Evolutionary conservation across 2,113 vertebrate species (phyloP).

Genomic region (Amphilophus citrinellus): DNA sequence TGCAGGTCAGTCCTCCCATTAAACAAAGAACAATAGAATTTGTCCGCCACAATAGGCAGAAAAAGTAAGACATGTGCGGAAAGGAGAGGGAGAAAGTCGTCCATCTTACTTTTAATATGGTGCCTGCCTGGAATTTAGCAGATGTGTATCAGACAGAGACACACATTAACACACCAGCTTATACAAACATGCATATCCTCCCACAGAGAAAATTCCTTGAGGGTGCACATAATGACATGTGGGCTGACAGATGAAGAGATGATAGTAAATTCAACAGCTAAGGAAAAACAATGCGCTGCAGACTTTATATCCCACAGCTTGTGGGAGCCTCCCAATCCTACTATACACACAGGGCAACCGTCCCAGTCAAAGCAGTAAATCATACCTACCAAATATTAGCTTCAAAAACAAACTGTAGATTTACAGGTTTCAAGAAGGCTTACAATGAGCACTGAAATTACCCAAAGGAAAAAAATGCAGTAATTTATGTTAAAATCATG

Average conservation of each 20-base stretch:
- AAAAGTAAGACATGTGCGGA: constrained; percentile 32
- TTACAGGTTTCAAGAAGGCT: constrained; percentile 2
- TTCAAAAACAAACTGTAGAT: constrained; percentile 28
- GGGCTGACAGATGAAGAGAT: constrained; percentile 42
- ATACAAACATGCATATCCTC: constrained; percentile 39
- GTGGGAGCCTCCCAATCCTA: constrained; percentile 36
- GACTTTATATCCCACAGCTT: constrained; percentile 45
- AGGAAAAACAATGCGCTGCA: constrained; percentile 41
- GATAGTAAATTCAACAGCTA: constrained; percentile 50
- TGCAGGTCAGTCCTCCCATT: constrained; percentile 41
- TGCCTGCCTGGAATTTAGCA: constrained; percentile 49
- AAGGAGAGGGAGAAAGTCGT: constrained; percentile 44
- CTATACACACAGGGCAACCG: constrained; percentile 27
- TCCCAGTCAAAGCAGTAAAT: constrained; percentile 33
- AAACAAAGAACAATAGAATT: constrained; percentile 27
- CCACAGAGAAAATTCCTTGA: constrained; percentile 48
- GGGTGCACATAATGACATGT: constrained; percentile 47
- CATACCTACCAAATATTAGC: constrained; percentile 19
- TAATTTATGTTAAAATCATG: background rate
- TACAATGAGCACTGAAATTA: constrained; percentile 4
- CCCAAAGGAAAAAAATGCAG: constrained; percentile 2
- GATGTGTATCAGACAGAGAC: constrained; percentile 45
- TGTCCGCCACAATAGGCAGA: constrained; percentile 42
- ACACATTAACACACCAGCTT: constrained; percentile 23
- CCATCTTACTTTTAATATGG: constrained; percentile 64